phyloP scores from a whole-genome alignment of 2,888 invertebrate species.

The Craniophora ligustri region DNA sequence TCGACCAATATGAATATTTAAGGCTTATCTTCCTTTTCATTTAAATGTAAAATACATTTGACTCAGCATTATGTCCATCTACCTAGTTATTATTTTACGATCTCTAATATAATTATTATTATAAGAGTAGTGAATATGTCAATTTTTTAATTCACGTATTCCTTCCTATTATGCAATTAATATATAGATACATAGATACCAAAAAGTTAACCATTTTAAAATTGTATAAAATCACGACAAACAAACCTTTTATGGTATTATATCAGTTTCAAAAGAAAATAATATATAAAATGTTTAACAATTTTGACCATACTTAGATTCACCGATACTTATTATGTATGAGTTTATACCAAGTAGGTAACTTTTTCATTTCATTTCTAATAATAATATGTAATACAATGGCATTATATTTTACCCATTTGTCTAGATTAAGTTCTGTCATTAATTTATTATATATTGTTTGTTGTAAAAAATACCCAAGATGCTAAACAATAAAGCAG shows the following conservation, averaged over 20 bases:
- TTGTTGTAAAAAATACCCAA: background rate
- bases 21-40: constrained; percentile 28
- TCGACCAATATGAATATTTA: constrained; percentile 39
- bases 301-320: too few species aligned
- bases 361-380: too few species aligned
- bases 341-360: too few species aligned
- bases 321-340: too few species aligned
- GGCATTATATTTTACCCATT: too few species aligned
- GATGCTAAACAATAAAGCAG: too few species aligned
- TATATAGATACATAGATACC: constrained; percentile 66
- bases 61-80: constrained; percentile 21
- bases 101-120: constrained; percentile 35
- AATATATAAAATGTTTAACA: too few species aligned
- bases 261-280: too few species aligned
- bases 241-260: background rate
- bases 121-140: constrained; percentile 76
- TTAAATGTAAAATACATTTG: constrained; percentile 24
- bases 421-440: too few species aligned
- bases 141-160: constrained; percentile 84
- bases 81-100: constrained; percentile 39
- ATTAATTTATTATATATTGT: too few species aligned
- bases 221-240: background rate
- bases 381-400: too few species aligned
- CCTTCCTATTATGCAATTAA: constrained; percentile 86
- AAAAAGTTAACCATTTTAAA: constrained; percentile 60